These are phyloP conservation scores for Menidia menidia DNA, from an alignment of 2,797 vertebrate genomes.

Conservation along the genomic window DNA sequence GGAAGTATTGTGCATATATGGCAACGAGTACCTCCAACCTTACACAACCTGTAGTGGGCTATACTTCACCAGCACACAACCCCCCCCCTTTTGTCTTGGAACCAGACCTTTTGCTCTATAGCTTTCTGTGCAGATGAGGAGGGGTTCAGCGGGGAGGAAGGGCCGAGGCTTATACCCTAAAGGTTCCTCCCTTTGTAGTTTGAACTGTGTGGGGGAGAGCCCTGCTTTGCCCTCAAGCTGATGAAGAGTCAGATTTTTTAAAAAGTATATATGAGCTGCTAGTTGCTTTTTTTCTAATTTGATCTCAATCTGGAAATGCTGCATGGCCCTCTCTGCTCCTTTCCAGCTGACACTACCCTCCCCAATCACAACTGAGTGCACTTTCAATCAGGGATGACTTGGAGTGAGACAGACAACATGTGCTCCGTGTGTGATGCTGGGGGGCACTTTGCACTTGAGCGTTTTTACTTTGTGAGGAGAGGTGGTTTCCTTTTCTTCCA, in stretches of 20 bases:
- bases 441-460: constrained; percentile 70
- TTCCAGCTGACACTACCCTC: constrained; percentile 12
- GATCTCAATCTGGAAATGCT: constrained; percentile 47
- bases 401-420: constrained; percentile 69
- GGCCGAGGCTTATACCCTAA: constrained; percentile 19
- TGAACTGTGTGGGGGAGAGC: constrained; percentile 21
- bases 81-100: constrained; percentile 10
- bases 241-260: constrained; percentile 4
- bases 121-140: constrained; percentile 35
- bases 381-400: constrained; percentile 82
- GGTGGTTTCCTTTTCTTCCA: constrained; percentile 50
- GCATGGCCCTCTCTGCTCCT: constrained; percentile 31
- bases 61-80: constrained; percentile 68
- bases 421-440: constrained; percentile 51
- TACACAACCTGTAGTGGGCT: constrained; percentile 44
- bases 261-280: constrained; percentile 22
- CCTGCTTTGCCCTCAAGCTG: constrained; percentile 23
- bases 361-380: constrained; percentile 70
- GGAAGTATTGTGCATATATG: constrained; percentile 44
- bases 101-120: constrained; percentile 20
- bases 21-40: constrained; percentile 47
- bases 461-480: constrained; percentile 37
- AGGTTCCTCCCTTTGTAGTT: constrained; percentile 57
- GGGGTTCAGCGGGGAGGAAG: constrained; percentile 20
- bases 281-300: constrained; percentile 36